Percentiles rank a stretch among this genome's conserved stretches.
Conservation (phyloP, 2,797 vertebrate genomes). For the Lates japonicus region DNA sequence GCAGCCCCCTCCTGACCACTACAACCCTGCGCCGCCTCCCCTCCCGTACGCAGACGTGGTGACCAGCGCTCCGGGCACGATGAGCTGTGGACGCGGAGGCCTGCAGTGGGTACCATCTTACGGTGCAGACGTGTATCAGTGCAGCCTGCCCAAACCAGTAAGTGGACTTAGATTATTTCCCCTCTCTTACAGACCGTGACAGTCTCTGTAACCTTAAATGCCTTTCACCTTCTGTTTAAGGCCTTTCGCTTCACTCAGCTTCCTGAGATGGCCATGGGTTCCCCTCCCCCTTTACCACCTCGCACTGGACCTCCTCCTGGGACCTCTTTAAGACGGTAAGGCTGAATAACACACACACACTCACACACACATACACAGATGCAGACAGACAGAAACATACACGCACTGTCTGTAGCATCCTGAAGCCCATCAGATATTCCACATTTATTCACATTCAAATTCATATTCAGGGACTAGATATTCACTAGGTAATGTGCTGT, state of each 20-base stretch:
- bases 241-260: constrained; percentile 98
- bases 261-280: constrained; percentile 96
- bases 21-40: constrained; percentile 89
- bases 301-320: constrained; percentile 93
- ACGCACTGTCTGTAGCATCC: constrained; percentile 18
- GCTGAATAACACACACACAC: constrained; percentile 29
- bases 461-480: constrained; percentile 60
- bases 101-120: constrained; percentile 97
- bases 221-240: constrained; percentile 80
- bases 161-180: constrained; percentile 69
- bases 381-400: constrained; percentile 8
- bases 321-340: constrained; percentile 93
- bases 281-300: constrained; percentile 95
- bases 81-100: constrained; percentile 89
- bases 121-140: constrained; percentile 93
- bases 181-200: background rate
- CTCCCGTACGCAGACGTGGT: constrained; percentile 94
- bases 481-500: constrained; percentile 59
- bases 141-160: constrained; percentile 95
- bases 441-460: constrained; percentile 65
- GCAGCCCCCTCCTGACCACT: constrained; percentile 85
- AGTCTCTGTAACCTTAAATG: constrained; percentile 37
- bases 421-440: constrained; percentile 46
- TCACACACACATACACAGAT: constrained; percentile 11
- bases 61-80: constrained; percentile 95